These are phyloP conservation scores for Mythimna impura DNA, from an alignment of 2,888 invertebrate genomes.

Conservation along the genomic window DNA sequence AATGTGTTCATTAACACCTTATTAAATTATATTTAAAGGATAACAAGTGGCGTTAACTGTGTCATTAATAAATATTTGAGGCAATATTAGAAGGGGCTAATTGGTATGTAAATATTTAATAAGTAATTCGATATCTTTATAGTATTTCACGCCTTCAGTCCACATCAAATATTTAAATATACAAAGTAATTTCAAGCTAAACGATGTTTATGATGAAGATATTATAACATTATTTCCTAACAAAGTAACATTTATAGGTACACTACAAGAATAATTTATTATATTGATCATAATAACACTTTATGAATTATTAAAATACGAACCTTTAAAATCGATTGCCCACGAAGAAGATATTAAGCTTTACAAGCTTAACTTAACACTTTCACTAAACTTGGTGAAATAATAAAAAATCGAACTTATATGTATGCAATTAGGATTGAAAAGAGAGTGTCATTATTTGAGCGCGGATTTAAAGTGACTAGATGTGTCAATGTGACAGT, in stretches of 20 bases:
- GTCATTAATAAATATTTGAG: constrained; percentile 35
- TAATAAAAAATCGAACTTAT: constrained; percentile 62
- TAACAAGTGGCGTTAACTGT: constrained; percentile 27
- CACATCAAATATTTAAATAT: constrained; percentile 53
- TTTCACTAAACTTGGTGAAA: constrained; percentile 64
- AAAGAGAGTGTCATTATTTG: constrained; percentile 64
- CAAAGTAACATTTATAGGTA: constrained; percentile 58
- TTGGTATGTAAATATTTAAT: constrained; percentile 46
- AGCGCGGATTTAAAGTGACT: constrained; percentile 74
- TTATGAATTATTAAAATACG: constrained; percentile 68
- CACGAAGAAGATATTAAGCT: constrained; percentile 68
- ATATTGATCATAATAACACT: constrained; percentile 58
- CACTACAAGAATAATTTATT: constrained; percentile 57
- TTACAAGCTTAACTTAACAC: constrained; percentile 65
- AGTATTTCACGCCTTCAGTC: constrained; percentile 36
- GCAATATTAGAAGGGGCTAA: constrained; percentile 21
- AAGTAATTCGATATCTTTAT: constrained; percentile 32
- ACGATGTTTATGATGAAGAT: constrained; percentile 47
- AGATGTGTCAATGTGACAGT: constrained; percentile 82
- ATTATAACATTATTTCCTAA: constrained; percentile 54
- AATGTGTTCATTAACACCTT: constrained; percentile 49
- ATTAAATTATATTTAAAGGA: constrained; percentile 34
- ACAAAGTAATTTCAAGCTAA: constrained; percentile 54
- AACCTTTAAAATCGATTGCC: constrained; percentile 70
- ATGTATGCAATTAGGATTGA: constrained; percentile 58